Evolutionary conservation across 2,888 invertebrate species (phyloP).

Genomic region (Acronicta psi): DNA sequence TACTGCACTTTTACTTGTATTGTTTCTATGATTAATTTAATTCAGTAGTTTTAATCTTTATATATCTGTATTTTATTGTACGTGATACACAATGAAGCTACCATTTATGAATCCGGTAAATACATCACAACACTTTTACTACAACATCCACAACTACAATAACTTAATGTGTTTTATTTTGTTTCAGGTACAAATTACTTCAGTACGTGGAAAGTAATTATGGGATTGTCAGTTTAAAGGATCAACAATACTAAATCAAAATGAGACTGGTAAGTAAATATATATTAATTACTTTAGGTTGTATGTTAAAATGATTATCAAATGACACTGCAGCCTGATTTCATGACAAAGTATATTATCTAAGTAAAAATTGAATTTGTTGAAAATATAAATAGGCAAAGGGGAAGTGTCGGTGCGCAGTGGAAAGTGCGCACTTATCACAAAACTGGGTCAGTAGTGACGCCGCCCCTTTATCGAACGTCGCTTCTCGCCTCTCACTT

Average conservation of each 20-base stretch:
- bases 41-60: too few relatives aligned
- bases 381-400: slow-evolving; percentile 80
- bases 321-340: slow-evolving; percentile 10
- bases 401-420: slow-evolving; percentile 84
- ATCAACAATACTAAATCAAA: slow-evolving; percentile 65
- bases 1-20: too few relatives aligned
- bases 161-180: slow-evolving; percentile 49
- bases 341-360: slow-evolving; percentile 33
- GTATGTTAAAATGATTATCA: neutral
- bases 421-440: slow-evolving; percentile 86
- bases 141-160: neutral
- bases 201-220: slow-evolving; percentile 63
- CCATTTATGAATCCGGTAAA: too few relatives aligned
- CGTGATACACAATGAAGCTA: too few relatives aligned
- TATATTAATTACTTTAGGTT: neutral
- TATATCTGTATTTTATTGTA: too few relatives aligned
- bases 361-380: slow-evolving; percentile 62
- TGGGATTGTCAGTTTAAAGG: slow-evolving; percentile 63
- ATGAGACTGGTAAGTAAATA: slow-evolving; percentile 83
- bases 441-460: slow-evolving; percentile 88
- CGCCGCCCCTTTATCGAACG: slow-evolving; percentile 88
- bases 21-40: too few relatives aligned
- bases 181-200: slow-evolving; percentile 76
- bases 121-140: too few relatives aligned
- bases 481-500: slow-evolving; percentile 64